Conservation (phyloP, 2,797 vertebrate species). For the Serranus cabrilla region DNA sequence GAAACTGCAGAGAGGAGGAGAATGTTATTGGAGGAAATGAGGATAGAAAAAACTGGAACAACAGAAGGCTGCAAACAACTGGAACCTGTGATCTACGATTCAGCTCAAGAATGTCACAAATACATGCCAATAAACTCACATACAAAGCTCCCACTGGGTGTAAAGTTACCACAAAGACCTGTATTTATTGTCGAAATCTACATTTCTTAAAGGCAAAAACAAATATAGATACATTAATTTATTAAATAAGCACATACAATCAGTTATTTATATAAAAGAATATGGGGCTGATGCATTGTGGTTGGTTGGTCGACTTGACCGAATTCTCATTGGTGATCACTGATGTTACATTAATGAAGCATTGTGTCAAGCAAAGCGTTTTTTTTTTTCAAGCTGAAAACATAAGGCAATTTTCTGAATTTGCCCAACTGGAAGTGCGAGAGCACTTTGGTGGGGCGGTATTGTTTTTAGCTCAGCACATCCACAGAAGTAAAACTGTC, state of each 20-base stretch:
- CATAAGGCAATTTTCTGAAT: no score
- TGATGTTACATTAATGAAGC: no score
- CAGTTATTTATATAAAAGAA: no score
- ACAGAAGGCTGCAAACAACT: slow-evolving; percentile 27
- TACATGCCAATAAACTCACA: slow-evolving; percentile 23
- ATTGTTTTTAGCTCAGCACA: no score
- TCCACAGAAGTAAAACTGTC: no score
- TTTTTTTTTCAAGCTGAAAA: no score
- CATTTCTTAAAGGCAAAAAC: not conserved
- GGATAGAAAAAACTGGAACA: slow-evolving; percentile 25
- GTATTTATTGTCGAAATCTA: not conserved
- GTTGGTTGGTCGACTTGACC: no score
- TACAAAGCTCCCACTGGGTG: not conserved
- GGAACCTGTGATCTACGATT: slow-evolving; percentile 35
- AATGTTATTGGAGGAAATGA: slow-evolving; percentile 31
- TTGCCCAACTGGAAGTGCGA: no score
- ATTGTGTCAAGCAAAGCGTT: no score
- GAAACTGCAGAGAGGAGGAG: slow-evolving; percentile 17
- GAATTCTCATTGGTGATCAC: no score
- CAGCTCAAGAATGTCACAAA: slow-evolving; percentile 40
- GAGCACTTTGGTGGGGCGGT: no score
- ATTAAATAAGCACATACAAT: not conserved
- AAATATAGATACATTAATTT: not conserved
- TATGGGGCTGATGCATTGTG: no score
- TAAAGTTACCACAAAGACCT: not conserved